Evolutionary conservation across 1,140 invertebrate genomes (phyloP).

Genomic region (Trinorchestia longiramus): DNA sequence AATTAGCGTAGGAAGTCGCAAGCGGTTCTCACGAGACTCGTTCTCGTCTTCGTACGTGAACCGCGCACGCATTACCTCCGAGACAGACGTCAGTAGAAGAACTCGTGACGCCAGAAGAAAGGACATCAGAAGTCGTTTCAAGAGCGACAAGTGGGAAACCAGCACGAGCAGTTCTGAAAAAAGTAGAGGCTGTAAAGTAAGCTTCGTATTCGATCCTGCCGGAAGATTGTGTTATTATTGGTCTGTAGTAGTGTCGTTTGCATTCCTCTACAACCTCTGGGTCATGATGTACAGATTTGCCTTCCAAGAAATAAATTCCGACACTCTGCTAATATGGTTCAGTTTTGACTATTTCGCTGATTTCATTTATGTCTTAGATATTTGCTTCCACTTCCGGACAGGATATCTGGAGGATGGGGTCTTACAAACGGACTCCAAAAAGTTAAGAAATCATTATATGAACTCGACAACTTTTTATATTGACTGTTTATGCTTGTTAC

Average conservation of each 20-base stretch:
- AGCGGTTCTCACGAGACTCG: slow-evolving; percentile 80
- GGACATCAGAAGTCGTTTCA: slow-evolving; percentile 61
- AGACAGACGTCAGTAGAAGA: slow-evolving; percentile 80
- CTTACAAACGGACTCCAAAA: slow-evolving; percentile 92
- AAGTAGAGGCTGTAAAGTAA: slow-evolving; percentile 79
- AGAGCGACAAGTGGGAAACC: slow-evolving; percentile 73
- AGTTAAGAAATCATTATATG: slow-evolving; percentile 96
- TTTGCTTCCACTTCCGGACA: slow-evolving; percentile 96
- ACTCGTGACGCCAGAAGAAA: slow-evolving; percentile 66
- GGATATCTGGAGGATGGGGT: slow-evolving; percentile 97
- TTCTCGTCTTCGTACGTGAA: slow-evolving; percentile 80
- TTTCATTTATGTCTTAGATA: slow-evolving; percentile 95
- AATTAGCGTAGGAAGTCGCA: slow-evolving; percentile 75
- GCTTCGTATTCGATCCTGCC: slow-evolving; percentile 86
- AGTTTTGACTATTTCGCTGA: slow-evolving; percentile 96
- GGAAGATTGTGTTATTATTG: slow-evolving; percentile 94
- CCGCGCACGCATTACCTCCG: slow-evolving; percentile 76
- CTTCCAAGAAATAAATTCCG: slow-evolving; percentile 83
- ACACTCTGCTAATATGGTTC: slow-evolving; percentile 94
- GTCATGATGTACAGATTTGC: slow-evolving; percentile 98
- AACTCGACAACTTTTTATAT: slow-evolving; percentile 99
- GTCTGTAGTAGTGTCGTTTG: slow-evolving; percentile 96
- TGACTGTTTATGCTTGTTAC: slow-evolving; percentile 96
- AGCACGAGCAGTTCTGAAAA: slow-evolving; percentile 69
- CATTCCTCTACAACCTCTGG: slow-evolving; percentile 99